A percentile compares a stretch with the other conserved stretches of the same genome.
These are phyloP conservation scores for Syrmaticus mikado DNA, from an alignment of 2,113 vertebrate genomes.

Conservation along the genomic window DNA sequence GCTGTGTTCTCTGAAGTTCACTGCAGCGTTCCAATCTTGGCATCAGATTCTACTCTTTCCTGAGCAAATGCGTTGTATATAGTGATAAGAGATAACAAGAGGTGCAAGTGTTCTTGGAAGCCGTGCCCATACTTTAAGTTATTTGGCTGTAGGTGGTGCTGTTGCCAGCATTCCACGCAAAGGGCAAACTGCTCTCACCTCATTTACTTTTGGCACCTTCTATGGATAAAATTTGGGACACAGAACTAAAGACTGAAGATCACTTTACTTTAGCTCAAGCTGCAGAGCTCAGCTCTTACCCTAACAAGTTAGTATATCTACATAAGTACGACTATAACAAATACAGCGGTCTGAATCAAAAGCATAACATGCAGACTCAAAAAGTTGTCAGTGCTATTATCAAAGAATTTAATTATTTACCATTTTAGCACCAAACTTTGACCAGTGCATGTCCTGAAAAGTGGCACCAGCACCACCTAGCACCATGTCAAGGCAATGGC, in stretches of 20 bases:
- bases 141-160: not conserved
- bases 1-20: not conserved
- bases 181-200: not conserved
- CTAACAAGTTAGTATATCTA: not conserved
- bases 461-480: not conserved
- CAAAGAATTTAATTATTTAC: not conserved
- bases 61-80: not conserved
- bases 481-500: not conserved
- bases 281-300: not conserved
- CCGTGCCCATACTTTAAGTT: rapidly evolving
- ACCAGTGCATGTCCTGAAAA: not conserved
- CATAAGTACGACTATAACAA: not conserved
- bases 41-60: not conserved
- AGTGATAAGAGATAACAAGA: not conserved
- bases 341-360: not conserved
- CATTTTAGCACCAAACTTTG: not conserved
- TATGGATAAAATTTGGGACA: not conserved
- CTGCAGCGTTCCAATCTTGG: not conserved
- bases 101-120: not conserved
- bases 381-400: not conserved
- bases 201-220: not conserved
- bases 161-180: not conserved
- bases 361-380: not conserved
- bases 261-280: not conserved
- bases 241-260: not conserved